Conservation (phyloP, 1,140 invertebrate species). For the Diachasmimorpha longicaudata region DNA sequence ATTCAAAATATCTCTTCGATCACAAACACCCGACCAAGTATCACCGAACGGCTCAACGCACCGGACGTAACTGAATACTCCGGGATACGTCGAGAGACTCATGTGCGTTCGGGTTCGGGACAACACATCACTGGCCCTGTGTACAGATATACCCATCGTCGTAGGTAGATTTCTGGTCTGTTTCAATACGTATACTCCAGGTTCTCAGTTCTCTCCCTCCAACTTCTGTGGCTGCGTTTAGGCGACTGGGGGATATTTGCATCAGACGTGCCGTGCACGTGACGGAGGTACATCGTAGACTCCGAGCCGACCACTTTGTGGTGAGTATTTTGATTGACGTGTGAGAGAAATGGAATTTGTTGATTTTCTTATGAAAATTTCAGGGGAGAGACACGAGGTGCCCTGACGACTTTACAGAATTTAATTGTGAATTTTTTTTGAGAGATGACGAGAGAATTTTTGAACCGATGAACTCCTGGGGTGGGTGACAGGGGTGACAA, state of each 20-base stretch:
- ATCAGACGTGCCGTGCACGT: neutral
- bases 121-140: neutral
- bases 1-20: no score
- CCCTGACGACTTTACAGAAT: no score
- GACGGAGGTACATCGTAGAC: neutral
- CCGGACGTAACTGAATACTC: constrained; percentile 57
- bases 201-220: neutral
- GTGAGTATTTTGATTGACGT: neutral
- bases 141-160: neutral
- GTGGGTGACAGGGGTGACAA: no score
- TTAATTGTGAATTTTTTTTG: no score
- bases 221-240: neutral
- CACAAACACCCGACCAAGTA: constrained; percentile 18
- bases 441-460: no score
- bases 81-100: constrained; percentile 31
- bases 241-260: neutral
- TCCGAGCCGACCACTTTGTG: neutral
- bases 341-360: neutral
- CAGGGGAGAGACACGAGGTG: no score
- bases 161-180: constrained; percentile 12
- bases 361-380: neutral
- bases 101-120: neutral
- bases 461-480: no score
- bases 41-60: constrained; percentile 49
- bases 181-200: neutral